Evolutionary conservation across 1,140 invertebrate species (phyloP), one percentile per base, ranked within the genome.

Genomic region (Cryptotermes secundus): DNA sequence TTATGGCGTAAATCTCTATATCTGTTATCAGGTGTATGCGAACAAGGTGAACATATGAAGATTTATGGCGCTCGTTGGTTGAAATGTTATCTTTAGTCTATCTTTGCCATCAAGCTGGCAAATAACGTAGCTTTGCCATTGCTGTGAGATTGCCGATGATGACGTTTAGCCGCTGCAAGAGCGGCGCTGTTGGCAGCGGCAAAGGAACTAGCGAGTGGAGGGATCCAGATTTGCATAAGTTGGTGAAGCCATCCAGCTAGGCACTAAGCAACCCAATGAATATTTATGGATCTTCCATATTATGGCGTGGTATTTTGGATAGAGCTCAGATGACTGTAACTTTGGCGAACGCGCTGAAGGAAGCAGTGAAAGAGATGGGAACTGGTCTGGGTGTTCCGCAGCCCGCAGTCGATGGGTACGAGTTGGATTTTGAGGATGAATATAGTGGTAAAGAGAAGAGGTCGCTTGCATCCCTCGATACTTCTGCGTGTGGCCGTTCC

Each of bases 251-350:
- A 81, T 26, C 79, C 34, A 80, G 45, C 19, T 14, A 49, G 45
- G 35, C 79, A 80, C n/a, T 81, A 81, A 81, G 34, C 80, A 81
- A 81, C 80, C 80, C 80, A 81, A 81, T 81, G 80, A 81, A 81
- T 81, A 81, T 81, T 81, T 81, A 81, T 81, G 80, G 80, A 81
- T 38, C 59, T 31, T 81, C 42, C 80, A 19, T 81, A 81, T 81
- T 81, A 81, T 81, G 80, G 80, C 35, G 12, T 81, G n/a, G 26
- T 26, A 3, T 72, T 72, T 72, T 72, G 59, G 59, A 72, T 72
- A 72, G 59, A n/a, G 59, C 31, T 72, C 59, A 72, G 59, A 72
- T 72, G 59, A 31, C 59, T 26, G 59, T 31, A 72, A 72, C 59
- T 72, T n/a, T 72, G 59, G 59, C 31, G 59, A 49, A 49, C 16